These are phyloP conservation scores for Micrasema longulum DNA, from an alignment of 1,140 invertebrate genomes.

Conservation along the genomic window DNA sequence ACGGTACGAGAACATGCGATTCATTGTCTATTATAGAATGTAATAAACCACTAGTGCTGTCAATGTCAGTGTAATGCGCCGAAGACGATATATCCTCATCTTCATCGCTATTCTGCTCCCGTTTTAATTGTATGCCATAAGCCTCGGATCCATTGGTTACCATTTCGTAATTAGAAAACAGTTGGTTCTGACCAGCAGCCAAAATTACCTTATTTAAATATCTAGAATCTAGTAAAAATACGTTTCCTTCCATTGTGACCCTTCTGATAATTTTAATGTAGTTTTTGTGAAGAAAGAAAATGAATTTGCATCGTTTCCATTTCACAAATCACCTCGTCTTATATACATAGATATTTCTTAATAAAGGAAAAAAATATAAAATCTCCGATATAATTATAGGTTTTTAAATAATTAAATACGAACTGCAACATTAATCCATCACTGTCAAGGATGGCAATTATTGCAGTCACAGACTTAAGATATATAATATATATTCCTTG, in stretches of 20 bases:
- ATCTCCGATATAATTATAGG: no score
- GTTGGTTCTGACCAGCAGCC: conserved; percentile 5
- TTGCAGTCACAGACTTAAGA: no score
- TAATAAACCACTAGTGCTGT: not conserved
- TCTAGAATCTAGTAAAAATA: conserved; percentile 34
- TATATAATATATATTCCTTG: no score
- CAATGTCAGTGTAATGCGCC: not conserved
- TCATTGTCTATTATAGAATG: not conserved
- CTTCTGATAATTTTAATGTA: no score
- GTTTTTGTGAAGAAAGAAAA: no score
- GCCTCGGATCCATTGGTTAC: not conserved
- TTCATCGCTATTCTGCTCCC: conserved; percentile 5
- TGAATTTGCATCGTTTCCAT: no score
- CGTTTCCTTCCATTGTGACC: conserved; percentile 40
- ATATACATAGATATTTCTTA: no score
- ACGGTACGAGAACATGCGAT: conserved; percentile 26
- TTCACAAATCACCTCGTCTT: no score
- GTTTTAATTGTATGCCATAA: conserved; percentile 13
- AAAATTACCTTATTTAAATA: conserved; percentile 39
- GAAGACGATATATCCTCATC: not conserved
- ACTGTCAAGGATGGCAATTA: no score
- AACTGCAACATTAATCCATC: no score
- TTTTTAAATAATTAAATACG: no score
- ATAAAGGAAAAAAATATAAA: no score
- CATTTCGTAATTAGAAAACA: conserved; percentile 8